A percentile compares a stretch with the other conserved stretches of the same genome.
phyloP scores from a whole-genome alignment of 1,140 invertebrate genomes.

The Macrobrachium nipponense region DNA sequence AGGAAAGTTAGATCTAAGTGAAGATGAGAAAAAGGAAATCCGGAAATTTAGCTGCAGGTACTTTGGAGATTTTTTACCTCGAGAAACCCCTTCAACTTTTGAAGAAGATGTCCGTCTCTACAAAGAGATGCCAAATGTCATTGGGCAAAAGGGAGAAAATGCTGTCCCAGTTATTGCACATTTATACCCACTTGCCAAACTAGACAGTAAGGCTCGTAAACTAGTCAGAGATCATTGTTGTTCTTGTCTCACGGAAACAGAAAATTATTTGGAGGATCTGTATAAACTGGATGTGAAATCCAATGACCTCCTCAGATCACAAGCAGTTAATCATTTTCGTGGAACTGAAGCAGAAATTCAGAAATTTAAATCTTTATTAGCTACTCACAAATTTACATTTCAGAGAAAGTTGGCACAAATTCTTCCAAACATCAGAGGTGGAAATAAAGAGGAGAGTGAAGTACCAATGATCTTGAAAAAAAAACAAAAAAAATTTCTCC shows the following conservation, averaged over 20 bases:
- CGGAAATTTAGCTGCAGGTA: slow-evolving; percentile 13
- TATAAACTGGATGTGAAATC: background rate
- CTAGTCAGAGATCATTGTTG: slow-evolving; percentile 1
- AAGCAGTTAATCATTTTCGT: slow-evolving; percentile 11
- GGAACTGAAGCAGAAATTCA: background rate
- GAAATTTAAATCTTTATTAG: background rate
- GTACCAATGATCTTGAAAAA: background rate
- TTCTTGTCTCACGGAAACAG: slow-evolving; percentile 10
- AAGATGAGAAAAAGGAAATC: slow-evolving; percentile 3
- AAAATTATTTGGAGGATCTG: slow-evolving; percentile 4
- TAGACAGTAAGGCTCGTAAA: background rate
- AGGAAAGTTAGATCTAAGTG: background rate
- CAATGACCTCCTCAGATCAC: slow-evolving; percentile 5
- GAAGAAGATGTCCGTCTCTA: slow-evolving; percentile 27
- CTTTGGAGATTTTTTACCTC: slow-evolving; percentile 23
- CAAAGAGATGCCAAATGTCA: slow-evolving; percentile 11
- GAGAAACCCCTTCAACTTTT: slow-evolving; percentile 15
- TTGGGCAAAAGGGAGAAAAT: background rate
- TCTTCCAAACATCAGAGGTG: slow-evolving; percentile 14
- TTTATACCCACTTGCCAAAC: background rate
- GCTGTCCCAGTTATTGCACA: background rate
- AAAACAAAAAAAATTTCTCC: background rate
- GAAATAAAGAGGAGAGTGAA: background rate
- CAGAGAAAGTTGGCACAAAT: background rate
- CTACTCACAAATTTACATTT: background rate